phyloP scores from a whole-genome alignment of 2,113 vertebrate species.

The Xyrauchen texanus region DNA sequence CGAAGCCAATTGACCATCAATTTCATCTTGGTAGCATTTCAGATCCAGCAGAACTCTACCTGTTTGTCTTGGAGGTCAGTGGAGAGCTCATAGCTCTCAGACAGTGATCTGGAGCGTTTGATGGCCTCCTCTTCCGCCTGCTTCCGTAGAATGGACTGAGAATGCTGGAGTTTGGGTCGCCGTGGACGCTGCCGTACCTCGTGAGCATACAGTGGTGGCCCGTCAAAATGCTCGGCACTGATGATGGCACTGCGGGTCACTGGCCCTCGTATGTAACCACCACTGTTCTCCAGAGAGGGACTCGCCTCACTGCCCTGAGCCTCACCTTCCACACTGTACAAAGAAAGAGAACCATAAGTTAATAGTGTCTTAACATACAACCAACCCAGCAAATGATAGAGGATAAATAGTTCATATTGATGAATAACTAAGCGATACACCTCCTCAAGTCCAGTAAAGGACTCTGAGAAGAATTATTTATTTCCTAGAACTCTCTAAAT shows the following conservation, averaged over 20 bases:
- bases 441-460: neutral
- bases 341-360: slow-evolving; percentile 23
- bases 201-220: slow-evolving; percentile 79
- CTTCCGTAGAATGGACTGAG: slow-evolving; percentile 92
- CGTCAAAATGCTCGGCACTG: slow-evolving; percentile 82
- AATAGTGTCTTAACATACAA: neutral
- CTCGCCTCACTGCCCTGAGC: slow-evolving; percentile 83
- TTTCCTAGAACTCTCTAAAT: neutral
- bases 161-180: slow-evolving; percentile 88
- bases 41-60: slow-evolving; percentile 69
- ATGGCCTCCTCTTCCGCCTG: slow-evolving; percentile 98
- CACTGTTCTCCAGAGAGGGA: slow-evolving; percentile 82
- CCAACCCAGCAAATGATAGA: neutral
- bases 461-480: neutral
- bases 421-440: neutral
- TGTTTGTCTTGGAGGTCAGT: slow-evolving; percentile 98
- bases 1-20: slow-evolving; percentile 17
- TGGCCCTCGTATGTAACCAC: slow-evolving; percentile 80
- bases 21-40: neutral
- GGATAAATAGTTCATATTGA: neutral
- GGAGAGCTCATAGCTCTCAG: slow-evolving; percentile 99
- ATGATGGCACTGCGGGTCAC: slow-evolving; percentile 79
- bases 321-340: slow-evolving; percentile 90
- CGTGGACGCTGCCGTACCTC: slow-evolving; percentile 79
- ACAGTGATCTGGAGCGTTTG: slow-evolving; percentile 93